Conservation (phyloP, 2,888 invertebrate species). For the Sesia bembeciformis region DNA sequence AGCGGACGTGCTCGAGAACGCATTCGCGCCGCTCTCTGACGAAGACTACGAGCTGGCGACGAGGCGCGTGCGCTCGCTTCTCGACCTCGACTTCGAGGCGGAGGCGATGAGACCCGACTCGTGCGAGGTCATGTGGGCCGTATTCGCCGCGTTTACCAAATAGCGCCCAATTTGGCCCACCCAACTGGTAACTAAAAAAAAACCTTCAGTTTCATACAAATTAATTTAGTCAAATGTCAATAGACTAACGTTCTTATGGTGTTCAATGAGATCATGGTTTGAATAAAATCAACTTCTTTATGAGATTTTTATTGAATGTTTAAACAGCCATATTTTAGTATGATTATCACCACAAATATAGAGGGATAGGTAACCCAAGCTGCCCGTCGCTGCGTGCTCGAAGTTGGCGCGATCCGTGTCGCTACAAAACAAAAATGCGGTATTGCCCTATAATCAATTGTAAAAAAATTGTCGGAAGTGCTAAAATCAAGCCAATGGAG, state of each 20-base stretch:
- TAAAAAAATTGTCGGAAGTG: no score
- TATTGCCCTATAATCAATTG: no score
- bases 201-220: neutral
- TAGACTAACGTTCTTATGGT: neutral
- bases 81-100: slow-evolving; percentile 97
- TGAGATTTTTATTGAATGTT: no score
- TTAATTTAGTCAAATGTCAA: neutral
- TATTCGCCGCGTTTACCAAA: slow-evolving; percentile 98
- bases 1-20: slow-evolving; percentile 99
- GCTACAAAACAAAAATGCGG: no score
- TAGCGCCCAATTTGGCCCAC: slow-evolving; percentile 66
- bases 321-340: no score
- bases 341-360: no score
- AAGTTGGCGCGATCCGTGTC: no score
- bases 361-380: no score
- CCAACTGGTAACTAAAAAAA: neutral
- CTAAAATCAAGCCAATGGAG: no score
- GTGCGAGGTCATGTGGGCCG: slow-evolving; percentile 98
- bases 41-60: slow-evolving; percentile 99
- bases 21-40: slow-evolving; percentile 96
- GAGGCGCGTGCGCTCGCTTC: slow-evolving; percentile 94
- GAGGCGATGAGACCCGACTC: slow-evolving; percentile 94
- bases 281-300: no score
- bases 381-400: no score
- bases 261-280: no score